Evolutionary conservation across 2,113 vertebrate species (phyloP).

Genomic region (Chloropsis hardwickii): DNA sequence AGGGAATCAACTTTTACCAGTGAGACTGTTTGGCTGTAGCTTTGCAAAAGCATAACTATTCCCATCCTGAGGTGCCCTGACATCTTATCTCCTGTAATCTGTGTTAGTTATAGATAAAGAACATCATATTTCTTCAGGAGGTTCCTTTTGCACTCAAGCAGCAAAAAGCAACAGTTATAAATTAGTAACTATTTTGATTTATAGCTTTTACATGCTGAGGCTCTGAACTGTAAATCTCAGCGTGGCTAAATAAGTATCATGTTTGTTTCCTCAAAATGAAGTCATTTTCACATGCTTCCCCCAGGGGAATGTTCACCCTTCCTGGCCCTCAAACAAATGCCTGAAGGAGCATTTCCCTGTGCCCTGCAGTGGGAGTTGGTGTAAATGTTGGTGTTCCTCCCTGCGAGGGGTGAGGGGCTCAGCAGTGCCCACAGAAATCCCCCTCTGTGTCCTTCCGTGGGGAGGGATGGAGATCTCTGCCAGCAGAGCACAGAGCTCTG

Average conservation of each 20-base stretch:
- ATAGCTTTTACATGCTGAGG: neutral
- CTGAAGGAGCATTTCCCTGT: neutral
- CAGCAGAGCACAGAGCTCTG: neutral
- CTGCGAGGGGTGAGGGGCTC: neutral
- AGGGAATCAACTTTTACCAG: neutral
- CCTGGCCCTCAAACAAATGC: neutral
- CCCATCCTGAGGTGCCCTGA: neutral
- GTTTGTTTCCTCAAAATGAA: neutral
- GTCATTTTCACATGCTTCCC: neutral
- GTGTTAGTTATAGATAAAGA: neutral
- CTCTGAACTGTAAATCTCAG: neutral
- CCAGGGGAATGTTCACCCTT: neutral
- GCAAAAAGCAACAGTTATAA: neutral
- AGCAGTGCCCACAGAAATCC: neutral
- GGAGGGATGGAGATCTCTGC: neutral
- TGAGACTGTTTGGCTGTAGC: neutral
- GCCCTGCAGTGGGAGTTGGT: neutral
- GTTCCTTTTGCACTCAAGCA: neutral
- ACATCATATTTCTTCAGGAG: neutral
- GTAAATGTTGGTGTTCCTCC: neutral
- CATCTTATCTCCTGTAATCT: conserved; percentile 2
- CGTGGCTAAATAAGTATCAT: neutral
- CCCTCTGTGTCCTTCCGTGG: neutral
- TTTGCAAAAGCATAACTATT: neutral
- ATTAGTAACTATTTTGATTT: conserved; percentile 9